A percentile compares a stretch with the other conserved stretches of the same genome.
These are phyloP conservation scores for Phaonia tiefii DNA, from an alignment of 2,888 invertebrate genomes.

Conservation along the genomic window DNA sequence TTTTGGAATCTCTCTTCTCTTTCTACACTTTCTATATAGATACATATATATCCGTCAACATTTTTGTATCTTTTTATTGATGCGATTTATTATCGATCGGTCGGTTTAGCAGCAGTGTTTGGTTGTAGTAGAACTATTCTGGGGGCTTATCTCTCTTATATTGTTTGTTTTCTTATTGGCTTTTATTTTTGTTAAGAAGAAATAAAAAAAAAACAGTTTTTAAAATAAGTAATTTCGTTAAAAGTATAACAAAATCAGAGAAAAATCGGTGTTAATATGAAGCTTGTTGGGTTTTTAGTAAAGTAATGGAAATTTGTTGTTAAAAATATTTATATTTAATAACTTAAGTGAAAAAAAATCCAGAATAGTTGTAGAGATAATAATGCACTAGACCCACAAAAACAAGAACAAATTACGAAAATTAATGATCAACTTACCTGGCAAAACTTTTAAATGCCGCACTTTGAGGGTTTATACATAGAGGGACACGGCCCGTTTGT, in stretches of 20 bases:
- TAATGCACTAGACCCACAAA: too few species aligned
- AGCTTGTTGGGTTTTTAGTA: too few species aligned
- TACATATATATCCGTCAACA: background rate
- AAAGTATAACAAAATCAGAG: conserved; percentile 49
- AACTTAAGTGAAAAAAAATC: too few species aligned
- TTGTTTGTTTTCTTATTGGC: conserved; percentile 61
- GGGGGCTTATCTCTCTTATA: conserved; percentile 61
- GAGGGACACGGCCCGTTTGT: conserved; percentile 96
- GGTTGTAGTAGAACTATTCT: conserved; percentile 64
- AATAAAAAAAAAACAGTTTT: conserved; percentile 40
- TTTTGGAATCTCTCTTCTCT: conserved; percentile 36
- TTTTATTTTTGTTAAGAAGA: conserved; percentile 42
- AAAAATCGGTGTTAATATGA: too few species aligned
- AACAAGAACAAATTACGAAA: conserved; percentile 37
- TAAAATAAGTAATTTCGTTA: conserved; percentile 40
- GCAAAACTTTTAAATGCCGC: conserved; percentile 99
- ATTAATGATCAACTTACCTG: conserved; percentile 87
- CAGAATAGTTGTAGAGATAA: too few species aligned
- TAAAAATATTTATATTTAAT: too few species aligned
- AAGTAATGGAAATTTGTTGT: too few species aligned
- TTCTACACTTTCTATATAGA: conserved; percentile 2
- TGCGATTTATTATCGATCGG: conserved; percentile 16
- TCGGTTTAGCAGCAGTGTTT: conserved; percentile 67
- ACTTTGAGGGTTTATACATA: conserved; percentile 99
- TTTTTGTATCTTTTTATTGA: conserved; percentile 27